phyloP scores from a whole-genome alignment of 1,140 invertebrate species.

The Latrodectus geometricus region DNA sequence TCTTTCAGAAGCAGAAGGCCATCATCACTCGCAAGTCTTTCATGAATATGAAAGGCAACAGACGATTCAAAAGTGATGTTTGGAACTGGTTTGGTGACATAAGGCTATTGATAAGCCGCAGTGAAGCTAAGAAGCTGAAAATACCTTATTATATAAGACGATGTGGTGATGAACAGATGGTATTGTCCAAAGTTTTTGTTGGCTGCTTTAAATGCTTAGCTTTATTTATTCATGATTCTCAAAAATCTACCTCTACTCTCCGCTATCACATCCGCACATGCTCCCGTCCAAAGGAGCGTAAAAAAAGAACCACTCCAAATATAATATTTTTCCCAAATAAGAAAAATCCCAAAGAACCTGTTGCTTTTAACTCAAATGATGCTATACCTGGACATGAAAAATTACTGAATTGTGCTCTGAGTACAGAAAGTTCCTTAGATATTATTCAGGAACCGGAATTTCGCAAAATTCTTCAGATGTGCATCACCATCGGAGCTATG shows the following conservation, averaged over 20 bases:
- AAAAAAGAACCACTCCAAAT: constrained; percentile 37
- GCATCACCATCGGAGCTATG: constrained; percentile 35
- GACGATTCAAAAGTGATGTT: constrained; percentile 50
- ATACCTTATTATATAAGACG: constrained; percentile 53
- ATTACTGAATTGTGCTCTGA: constrained; percentile 31
- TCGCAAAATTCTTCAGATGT: constrained; percentile 44
- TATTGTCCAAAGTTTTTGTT: constrained; percentile 49
- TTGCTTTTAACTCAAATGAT: constrained; percentile 28
- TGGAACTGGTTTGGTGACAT: constrained; percentile 59
- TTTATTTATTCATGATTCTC: constrained; percentile 47
- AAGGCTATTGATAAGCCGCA: constrained; percentile 47
- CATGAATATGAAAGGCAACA: constrained; percentile 57
- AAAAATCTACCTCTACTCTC: constrained; percentile 52
- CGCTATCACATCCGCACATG: constrained; percentile 45
- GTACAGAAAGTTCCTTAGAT: constrained; percentile 41
- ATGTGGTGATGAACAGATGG: constrained; percentile 53
- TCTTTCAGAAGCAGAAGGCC: constrained; percentile 48
- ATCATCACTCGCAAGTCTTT: constrained; percentile 38
- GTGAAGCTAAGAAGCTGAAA: constrained; percentile 48
- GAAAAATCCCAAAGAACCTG: constrained; percentile 13
- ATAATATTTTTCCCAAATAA: constrained; percentile 49
- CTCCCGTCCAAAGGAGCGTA: constrained; percentile 35
- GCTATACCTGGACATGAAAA: constrained; percentile 36
- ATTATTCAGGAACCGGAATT: constrained; percentile 38
- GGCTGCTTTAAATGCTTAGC: constrained; percentile 52